Percentiles rank a stretch among this genome's conserved stretches.
phyloP scores from a whole-genome alignment of 1,140 invertebrate genomes.

The Magallana gigas region DNA sequence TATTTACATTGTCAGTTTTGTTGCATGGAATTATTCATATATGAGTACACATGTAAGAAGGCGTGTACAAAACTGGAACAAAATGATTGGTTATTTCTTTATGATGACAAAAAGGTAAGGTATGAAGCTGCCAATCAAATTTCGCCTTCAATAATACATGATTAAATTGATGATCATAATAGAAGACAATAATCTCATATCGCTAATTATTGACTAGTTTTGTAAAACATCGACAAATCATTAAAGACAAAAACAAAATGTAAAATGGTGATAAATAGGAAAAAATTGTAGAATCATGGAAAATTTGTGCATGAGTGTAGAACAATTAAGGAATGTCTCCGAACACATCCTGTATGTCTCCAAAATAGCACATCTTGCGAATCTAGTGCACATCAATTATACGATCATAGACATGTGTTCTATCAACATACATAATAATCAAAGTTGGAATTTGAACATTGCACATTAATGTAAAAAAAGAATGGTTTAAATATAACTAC shows the following conservation, averaged over 20 bases:
- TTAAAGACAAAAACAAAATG: neutral
- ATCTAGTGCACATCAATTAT: neutral
- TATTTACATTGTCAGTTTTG: neutral
- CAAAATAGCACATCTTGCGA: neutral
- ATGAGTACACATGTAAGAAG: neutral
- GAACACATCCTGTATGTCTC: neutral
- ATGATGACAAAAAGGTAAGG: neutral
- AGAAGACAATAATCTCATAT: constrained; percentile 28
- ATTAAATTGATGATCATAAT: neutral
- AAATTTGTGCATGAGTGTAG: neutral
- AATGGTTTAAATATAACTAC: neutral
- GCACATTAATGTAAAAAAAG: neutral
- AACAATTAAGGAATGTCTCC: neutral
- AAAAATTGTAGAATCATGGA: constrained; percentile 5
- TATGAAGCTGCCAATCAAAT: constrained; percentile 20
- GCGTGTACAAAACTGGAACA: no score
- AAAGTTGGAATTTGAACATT: neutral
- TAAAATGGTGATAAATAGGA: neutral
- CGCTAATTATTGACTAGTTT: constrained; percentile 25
- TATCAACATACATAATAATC: neutral
- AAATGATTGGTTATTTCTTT: neutral
- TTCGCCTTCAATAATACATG: constrained; percentile 3
- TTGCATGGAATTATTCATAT: neutral
- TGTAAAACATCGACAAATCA: constrained; percentile 17
- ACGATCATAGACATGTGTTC: neutral